Evolutionary conservation across 1,140 invertebrate genomes (phyloP), one percentile per base, ranked within the genome.

Genomic region (Lordiphosa mommai): DNA sequence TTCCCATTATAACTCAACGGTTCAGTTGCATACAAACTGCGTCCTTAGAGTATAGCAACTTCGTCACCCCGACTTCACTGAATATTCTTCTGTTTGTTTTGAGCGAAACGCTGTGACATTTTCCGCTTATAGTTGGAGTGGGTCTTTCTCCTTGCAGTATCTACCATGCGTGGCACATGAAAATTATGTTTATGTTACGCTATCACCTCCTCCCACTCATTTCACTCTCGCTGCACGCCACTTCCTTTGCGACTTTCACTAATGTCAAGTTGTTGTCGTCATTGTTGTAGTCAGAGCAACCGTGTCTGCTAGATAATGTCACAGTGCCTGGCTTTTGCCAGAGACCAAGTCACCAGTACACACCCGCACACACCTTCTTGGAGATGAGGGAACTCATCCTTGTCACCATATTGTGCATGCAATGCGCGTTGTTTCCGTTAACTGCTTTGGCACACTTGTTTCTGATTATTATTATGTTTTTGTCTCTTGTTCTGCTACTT

Each of bases 391-490:
- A 49, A 50, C 72, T 72, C 73, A 63, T 72, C 61, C 68, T 64
- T 55, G 66, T 34, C 55, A 60, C 66, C 71, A 66, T 80, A 76
- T 84, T 84, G 68, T 71, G 77, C 77, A 84, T 84, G 77, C 77
- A 84, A 56, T 77, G 72, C 77, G 72, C 79, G 76, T 82, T 82
- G 72, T 77, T 84, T 84, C 77, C 77, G 77, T 84, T 84, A 84
- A 84, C 77, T 84, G 77, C 79, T 82, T 82, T 84, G 72, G 72
- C 77, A 84, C 77, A 84, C 77, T 84, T 84, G 77, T 84, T 85
- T 84, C 77, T 84, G 77, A 84, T 84, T 84, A 84, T 84, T 84
- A 84, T 84, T 84, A 77, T 80, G 76, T 80, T 82, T 72, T 70
- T 76, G 52, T 82, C 47, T 76, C 71, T 52, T 53, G 14, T 47